Percentiles rank a stretch among this genome's conserved stretches.
Conservation (phyloP, 2,888 invertebrate genomes). For the Xanthostigma xanthostigma region DNA sequence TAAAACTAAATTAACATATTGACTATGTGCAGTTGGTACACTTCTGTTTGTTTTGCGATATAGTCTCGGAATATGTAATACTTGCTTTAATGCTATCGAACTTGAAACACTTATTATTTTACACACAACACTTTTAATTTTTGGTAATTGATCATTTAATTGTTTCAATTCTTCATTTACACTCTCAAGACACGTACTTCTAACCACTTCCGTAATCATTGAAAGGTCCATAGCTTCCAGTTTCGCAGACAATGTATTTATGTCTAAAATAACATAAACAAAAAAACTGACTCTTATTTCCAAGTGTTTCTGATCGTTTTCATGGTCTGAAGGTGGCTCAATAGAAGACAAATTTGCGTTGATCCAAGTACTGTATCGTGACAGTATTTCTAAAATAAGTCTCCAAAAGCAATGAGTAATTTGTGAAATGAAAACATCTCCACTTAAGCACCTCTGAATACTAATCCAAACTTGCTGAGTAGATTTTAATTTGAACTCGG, state of each 20-base stretch:
- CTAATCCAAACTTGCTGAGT: slow-evolving; percentile 34
- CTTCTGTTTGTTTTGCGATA: slow-evolving; percentile 86
- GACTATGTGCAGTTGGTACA: slow-evolving; percentile 63
- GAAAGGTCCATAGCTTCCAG: slow-evolving; percentile 18
- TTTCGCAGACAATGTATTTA: slow-evolving; percentile 22
- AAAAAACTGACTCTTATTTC: slow-evolving; percentile 30
- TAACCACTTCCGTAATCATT: background rate
- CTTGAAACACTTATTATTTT: slow-evolving; percentile 22
- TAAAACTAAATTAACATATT: slow-evolving; percentile 56
- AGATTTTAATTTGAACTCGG: slow-evolving; percentile 33
- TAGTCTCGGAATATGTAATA: slow-evolving; percentile 83
- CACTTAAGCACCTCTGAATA: slow-evolving; percentile 49
- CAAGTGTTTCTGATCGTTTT: slow-evolving; percentile 8
- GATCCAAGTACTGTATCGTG: slow-evolving; percentile 67
- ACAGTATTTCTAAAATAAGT: slow-evolving; percentile 66
- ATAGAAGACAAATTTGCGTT: slow-evolving; percentile 19
- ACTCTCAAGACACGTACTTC: slow-evolving; percentile 4
- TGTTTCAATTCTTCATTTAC: slow-evolving; percentile 7
- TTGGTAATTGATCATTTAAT: slow-evolving; percentile 15
- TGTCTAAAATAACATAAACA: slow-evolving; percentile 28
- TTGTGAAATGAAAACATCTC: slow-evolving; percentile 64
- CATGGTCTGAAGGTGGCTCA: too few species aligned
- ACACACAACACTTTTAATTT: slow-evolving; percentile 26
- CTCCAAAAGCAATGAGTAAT: slow-evolving; percentile 79
- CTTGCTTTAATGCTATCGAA: slow-evolving; percentile 44